These are phyloP conservation scores for Carcinoscorpius rotundicauda DNA, from an alignment of 1,140 invertebrate species.

Conservation along the genomic window DNA sequence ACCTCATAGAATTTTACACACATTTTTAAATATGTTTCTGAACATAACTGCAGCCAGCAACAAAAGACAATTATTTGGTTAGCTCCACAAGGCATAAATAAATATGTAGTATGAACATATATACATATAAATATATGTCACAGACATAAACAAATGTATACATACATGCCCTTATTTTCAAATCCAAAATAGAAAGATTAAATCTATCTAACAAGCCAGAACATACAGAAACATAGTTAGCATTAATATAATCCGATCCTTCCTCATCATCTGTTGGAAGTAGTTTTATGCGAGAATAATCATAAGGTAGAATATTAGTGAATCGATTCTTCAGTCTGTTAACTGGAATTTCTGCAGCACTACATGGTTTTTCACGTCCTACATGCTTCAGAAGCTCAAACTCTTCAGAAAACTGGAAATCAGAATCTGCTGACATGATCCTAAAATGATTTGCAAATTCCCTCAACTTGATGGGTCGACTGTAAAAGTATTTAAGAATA, in stretches of 20 bases:
- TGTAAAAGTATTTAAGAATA: slow-evolving; percentile 25
- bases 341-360: slow-evolving; percentile 80
- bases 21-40: no score
- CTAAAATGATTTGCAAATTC: slow-evolving; percentile 87
- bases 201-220: neutral
- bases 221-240: slow-evolving; percentile 79
- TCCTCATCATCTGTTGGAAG: slow-evolving; percentile 90
- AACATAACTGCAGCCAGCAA: no score
- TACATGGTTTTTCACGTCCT: slow-evolving; percentile 68
- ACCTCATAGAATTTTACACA: no score
- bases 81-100: no score
- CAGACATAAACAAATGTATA: no score
- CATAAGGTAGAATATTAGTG: slow-evolving; percentile 95
- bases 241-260: slow-evolving; percentile 90
- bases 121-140: no score
- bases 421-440: slow-evolving; percentile 92
- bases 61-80: no score
- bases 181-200: no score
- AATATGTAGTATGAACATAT: no score
- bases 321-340: slow-evolving; percentile 96
- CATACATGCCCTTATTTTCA: no score
- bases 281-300: slow-evolving; percentile 84
- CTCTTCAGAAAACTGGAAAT: slow-evolving; percentile 93
- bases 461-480: slow-evolving; percentile 69
- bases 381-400: slow-evolving; percentile 93